phyloP scores from a whole-genome alignment of 2,888 invertebrate species.

The Xylophagus ater region DNA sequence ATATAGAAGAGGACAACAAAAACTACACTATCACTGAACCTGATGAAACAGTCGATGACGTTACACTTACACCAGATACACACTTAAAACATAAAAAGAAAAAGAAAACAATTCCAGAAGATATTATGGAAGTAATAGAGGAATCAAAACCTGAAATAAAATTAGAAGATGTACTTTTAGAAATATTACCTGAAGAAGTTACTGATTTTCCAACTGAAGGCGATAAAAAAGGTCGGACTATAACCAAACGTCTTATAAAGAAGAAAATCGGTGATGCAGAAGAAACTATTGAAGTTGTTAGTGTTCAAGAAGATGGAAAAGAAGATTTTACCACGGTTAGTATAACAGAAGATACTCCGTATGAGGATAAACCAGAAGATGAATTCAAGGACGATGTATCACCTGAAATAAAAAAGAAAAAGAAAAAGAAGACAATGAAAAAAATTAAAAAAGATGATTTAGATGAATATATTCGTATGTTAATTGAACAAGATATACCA shows the following conservation, averaged over 20 bases:
- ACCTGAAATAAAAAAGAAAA: conserved; percentile 11
- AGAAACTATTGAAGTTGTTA: conserved; percentile 38
- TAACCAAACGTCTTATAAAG: conserved; percentile 30
- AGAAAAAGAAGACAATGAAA: conserved; percentile 26
- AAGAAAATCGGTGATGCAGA: conserved; percentile 38
- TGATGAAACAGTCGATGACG: conserved; percentile 36
- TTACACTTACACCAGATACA: conserved; percentile 28
- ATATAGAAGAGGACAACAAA: conserved; percentile 34
- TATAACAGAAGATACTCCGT: conserved; percentile 31
- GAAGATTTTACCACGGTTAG: conserved; percentile 38
- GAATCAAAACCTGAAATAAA: conserved; percentile 22
- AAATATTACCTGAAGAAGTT: conserved; percentile 27
- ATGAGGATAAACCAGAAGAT: conserved; percentile 12
- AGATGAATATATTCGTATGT: conserved; percentile 32
- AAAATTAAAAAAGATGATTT: conserved; percentile 28
- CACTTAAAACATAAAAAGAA: conserved; percentile 17
- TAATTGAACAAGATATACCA: conserved; percentile 35
- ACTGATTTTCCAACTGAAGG: conserved; percentile 21
- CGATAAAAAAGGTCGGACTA: conserved; percentile 22
- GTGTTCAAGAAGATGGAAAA: conserved; percentile 33
- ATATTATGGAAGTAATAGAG: conserved; percentile 17
- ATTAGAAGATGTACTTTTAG: conserved; percentile 26
- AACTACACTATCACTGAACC: conserved; percentile 38
- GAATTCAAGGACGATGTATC: no score
- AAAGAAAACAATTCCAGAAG: conserved; percentile 7